Percentiles rank a stretch among this genome's conserved stretches.
Conservation (phyloP, 2,797 vertebrate species). For the Ispidina picta region DNA sequence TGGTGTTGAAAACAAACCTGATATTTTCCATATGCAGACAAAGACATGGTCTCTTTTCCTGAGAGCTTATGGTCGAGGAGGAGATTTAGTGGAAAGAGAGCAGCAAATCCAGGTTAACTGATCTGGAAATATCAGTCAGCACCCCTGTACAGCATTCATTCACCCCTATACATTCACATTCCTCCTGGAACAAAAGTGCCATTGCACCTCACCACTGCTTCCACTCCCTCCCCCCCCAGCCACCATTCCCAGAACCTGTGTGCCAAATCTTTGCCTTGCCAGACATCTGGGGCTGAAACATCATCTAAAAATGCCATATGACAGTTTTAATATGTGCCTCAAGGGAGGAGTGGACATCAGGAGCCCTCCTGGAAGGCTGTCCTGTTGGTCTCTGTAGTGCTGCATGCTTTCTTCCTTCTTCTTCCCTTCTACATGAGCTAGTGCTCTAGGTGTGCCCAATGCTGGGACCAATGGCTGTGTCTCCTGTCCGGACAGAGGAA, state of each 20-base stretch:
- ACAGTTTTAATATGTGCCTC: neutral
- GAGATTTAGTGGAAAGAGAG: neutral
- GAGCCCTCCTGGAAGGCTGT: neutral
- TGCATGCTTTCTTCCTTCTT: neutral
- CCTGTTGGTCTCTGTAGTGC: rapidly evolving
- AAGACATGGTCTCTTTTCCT: neutral
- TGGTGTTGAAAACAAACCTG: constrained; percentile 43
- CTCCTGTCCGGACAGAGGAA: neutral
- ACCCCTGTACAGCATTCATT: rapidly evolving
- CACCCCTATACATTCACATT: neutral
- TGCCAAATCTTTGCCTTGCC: neutral
- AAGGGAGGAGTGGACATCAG: neutral
- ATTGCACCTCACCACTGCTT: neutral
- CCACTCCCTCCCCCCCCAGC: too few relatives aligned
- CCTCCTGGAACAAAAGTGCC: neutral
- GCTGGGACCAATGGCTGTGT: neutral
- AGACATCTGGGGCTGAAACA: neutral
- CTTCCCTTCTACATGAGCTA: neutral
- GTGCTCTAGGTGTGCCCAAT: neutral
- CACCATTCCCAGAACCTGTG: rapidly evolving
- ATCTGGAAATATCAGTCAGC: neutral
- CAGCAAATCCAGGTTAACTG: neutral
- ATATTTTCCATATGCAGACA: constrained; percentile 36
- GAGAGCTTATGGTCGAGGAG: neutral
- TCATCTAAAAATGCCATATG: neutral